Conservation (phyloP, 2,888 invertebrate genomes). For the Limulus polyphemus region DNA sequence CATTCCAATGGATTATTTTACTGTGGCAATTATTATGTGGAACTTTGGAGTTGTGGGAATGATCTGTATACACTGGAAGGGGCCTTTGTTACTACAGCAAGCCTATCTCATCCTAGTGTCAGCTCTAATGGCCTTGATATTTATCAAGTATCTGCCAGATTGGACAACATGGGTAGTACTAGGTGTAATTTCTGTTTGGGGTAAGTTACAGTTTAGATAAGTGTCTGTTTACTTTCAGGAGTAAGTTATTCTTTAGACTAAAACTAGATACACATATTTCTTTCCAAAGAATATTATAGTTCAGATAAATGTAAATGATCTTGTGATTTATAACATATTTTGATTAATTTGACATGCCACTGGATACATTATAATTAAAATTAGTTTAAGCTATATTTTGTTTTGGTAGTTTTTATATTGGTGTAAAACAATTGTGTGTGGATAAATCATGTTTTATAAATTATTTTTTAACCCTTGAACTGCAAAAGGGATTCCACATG, state of each 20-base stretch:
- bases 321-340: too few relatives aligned
- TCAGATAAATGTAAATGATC: too few relatives aligned
- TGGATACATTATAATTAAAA: too few relatives aligned
- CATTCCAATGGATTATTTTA: constrained; percentile 88
- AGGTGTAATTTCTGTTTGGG: constrained; percentile 95
- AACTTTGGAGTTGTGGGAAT: constrained; percentile 96
- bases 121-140: constrained; percentile 93
- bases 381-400: too few relatives aligned
- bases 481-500: too few relatives aligned
- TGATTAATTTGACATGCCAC: too few relatives aligned
- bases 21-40: constrained; percentile 78
- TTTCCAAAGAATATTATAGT: background rate
- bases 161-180: constrained; percentile 99
- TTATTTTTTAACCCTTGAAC: too few relatives aligned
- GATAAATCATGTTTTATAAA: too few relatives aligned
- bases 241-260: background rate
- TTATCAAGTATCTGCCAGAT: constrained; percentile 96
- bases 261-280: background rate
- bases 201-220: constrained; percentile 39
- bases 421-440: too few relatives aligned
- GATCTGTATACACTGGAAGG: constrained; percentile 98
- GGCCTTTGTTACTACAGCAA: constrained; percentile 83
- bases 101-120: constrained; percentile 95
- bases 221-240: background rate
- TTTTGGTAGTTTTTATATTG: too few relatives aligned